These are phyloP conservation scores for Cataglyphis rosenhaueri DNA, from an alignment of 2,888 invertebrate species.

Conservation along the genomic window DNA sequence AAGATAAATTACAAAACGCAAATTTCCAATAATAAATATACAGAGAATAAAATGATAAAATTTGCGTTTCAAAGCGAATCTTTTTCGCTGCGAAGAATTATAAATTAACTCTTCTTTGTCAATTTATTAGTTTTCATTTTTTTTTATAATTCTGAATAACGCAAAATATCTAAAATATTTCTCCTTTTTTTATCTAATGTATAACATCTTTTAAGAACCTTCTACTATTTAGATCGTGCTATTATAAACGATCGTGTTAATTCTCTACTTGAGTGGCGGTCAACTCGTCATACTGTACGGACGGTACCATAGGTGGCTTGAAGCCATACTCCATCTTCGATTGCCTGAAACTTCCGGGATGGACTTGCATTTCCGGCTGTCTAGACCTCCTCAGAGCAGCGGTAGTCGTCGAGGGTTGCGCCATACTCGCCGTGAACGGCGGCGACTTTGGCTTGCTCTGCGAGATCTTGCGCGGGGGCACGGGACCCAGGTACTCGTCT, in stretches of 20 bases:
- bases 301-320: constrained; percentile 93
- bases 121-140: background rate
- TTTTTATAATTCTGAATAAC: background rate
- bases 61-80: background rate
- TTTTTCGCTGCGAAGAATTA: background rate
- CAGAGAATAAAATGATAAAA: background rate
- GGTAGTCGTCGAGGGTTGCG: constrained; percentile 33
- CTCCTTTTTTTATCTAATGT: background rate
- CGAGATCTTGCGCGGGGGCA: constrained; percentile 47
- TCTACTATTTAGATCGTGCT: constrained; percentile 13
- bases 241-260: constrained; percentile 6
- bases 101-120: background rate
- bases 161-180: constrained; percentile 10
- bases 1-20: constrained; percentile 10
- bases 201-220: background rate
- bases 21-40: constrained; percentile 11
- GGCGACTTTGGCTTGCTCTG: constrained; percentile 44
- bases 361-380: constrained; percentile 85
- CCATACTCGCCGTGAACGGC: background rate
- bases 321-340: constrained; percentile 93
- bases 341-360: constrained; percentile 88
- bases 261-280: constrained; percentile 81
- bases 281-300: constrained; percentile 92
- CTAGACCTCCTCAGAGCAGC: constrained; percentile 81
- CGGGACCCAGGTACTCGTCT: constrained; percentile 53